Base-by-base conservation (phyloP, 2,797 vertebrate species). In the Gephyroberyx darwinii region DNA sequence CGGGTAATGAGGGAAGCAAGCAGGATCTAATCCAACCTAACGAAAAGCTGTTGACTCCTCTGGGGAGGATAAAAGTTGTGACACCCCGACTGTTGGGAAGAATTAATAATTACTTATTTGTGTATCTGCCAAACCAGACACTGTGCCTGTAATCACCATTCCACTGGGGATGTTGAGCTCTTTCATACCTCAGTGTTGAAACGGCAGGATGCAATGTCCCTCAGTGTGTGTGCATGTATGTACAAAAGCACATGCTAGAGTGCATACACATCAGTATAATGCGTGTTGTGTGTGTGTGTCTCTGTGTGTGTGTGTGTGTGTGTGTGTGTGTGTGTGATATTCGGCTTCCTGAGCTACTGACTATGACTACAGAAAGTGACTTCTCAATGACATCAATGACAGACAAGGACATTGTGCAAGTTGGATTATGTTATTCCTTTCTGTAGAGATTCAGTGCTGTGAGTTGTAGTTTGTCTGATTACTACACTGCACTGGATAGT, bases 401-500 rank as follows among this genome's bases (percentile, higher is more conserved):
- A 43, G 80, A 69, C 51, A 71, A 22, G 19, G 50, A 22, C 8
- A 5, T 65, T 26, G 31, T 61, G n/a, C 47, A 43, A 41, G 1
- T 35, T 63, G 12, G 55, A 66, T 77, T 65, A 55, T 60, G 26
- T 65, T 56, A 53, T 17, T 75, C 45, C 30, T 53, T 31, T 68
- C 45, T 64, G 1, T 57, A 19, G 30, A 48, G 6, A 69, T 22
- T 71, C 17, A 64, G 48, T 47, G 65, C 48, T 55, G 26, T 43
- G 60, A 77, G 67, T 54, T 65, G 39, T 8, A 53, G 66, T 26
- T 37, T 64, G 33, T 77, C 55, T 50, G 68, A 82, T 82, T 67
- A 75, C 74, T 9, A 1, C 53, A 77, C 47, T 14, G 16, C 58
- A 63, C 31, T 76, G 64, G 74, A 88, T 83, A 82, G 77, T 12